These are phyloP conservation scores for Pangasius sanitwongsei DNA, from an alignment of 2,797 vertebrate genomes.

Conservation along the genomic window DNA sequence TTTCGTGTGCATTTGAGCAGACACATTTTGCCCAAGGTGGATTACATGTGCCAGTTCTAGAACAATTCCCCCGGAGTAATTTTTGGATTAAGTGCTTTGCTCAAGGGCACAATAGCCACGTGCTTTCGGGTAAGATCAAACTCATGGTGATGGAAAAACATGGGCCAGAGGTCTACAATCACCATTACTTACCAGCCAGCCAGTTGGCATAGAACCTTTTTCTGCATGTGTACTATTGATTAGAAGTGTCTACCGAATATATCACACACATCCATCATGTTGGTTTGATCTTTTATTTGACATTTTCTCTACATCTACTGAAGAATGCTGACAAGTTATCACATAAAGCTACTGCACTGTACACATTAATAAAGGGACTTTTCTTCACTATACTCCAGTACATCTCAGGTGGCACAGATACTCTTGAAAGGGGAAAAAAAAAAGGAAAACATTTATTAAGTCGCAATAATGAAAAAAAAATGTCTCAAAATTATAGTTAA, in stretches of 20 bases:
- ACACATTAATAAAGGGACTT: slow-evolving; percentile 16
- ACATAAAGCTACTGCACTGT: neutral
- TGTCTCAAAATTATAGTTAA: neutral
- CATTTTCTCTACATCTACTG: neutral
- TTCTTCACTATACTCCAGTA: neutral
- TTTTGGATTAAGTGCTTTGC: slow-evolving; percentile 9
- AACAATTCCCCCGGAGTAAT: neutral
- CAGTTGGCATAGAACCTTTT: neutral
- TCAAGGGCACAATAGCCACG: neutral
- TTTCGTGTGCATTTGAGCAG: slow-evolving; percentile 5
- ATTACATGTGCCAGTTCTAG: slow-evolving; percentile 15
- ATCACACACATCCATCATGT: neutral
- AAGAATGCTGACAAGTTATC: neutral
- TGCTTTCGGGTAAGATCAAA: slow-evolving; percentile 15
- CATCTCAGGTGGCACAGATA: neutral
- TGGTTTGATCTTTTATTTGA: slow-evolving; percentile 1
- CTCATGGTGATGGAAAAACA: slow-evolving; percentile 11
- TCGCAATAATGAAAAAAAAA: neutral
- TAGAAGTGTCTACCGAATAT: neutral
- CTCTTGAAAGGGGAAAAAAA: neutral
- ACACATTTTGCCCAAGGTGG: slow-evolving; percentile 26
- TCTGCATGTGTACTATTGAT: neutral
- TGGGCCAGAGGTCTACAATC: slow-evolving; percentile 10
- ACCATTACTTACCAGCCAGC: neutral
- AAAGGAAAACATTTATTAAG: neutral